These are phyloP conservation scores for Smutsia temminckii DNA, from an alignment of 2,797 vertebrate species.

Conservation along the genomic window DNA sequence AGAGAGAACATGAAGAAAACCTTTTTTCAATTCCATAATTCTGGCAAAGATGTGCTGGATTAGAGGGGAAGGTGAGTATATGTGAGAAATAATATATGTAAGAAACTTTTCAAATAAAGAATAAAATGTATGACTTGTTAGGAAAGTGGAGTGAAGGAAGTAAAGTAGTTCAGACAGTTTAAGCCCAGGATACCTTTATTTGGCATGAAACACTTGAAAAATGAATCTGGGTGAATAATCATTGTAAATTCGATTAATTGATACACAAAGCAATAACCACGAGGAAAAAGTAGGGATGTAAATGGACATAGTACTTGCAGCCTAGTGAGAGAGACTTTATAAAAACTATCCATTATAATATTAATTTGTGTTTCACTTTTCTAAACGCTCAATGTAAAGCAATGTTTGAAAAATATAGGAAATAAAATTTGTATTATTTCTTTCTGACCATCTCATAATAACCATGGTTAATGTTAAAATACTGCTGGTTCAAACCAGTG, in stretches of 20 bases:
- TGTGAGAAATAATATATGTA: background rate
- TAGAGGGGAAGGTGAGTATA: background rate
- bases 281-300: slow-evolving; percentile 4
- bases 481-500: background rate
- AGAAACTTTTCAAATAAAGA: background rate
- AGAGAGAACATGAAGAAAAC: background rate
- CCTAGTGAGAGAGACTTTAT: background rate
- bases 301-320: background rate
- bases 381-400: slow-evolving; percentile 9
- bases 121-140: background rate
- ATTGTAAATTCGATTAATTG: background rate
- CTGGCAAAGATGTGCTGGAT: background rate
- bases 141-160: background rate
- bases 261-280: background rate
- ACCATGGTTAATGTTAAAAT: background rate
- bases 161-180: background rate
- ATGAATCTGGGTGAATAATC: background rate
- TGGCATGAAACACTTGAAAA: background rate
- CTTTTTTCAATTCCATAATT: background rate
- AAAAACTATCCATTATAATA: background rate
- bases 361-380: background rate
- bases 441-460: background rate
- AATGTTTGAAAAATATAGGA: background rate
- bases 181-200: background rate
- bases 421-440: background rate